These are phyloP conservation scores for Prionchulus punctatus DNA, from an alignment of 2,888 invertebrate genomes.

Conservation along the genomic window DNA sequence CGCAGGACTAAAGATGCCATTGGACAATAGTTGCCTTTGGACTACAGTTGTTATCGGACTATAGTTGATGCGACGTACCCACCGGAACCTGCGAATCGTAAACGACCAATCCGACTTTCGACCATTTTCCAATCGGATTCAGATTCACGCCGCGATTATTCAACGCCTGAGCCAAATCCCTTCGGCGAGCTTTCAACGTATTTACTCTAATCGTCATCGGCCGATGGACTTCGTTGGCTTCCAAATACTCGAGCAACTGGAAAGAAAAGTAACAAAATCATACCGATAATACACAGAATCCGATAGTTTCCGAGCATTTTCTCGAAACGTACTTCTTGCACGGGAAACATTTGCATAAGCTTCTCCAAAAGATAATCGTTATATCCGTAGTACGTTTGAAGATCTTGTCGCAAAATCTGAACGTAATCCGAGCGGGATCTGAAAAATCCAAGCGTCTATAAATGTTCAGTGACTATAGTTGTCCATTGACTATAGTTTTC, in stretches of 20 bases:
- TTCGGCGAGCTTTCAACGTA: constrained; percentile 64
- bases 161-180: constrained; percentile 73
- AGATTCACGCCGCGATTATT: constrained; percentile 93
- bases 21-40: too few relatives aligned
- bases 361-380: constrained; percentile 85
- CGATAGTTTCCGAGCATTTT: background rate
- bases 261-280: too few relatives aligned
- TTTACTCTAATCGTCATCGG: constrained; percentile 91
- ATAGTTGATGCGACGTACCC: constrained; percentile 43
- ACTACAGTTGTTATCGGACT: too few relatives aligned
- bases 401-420: constrained; percentile 58
- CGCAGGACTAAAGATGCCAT: too few relatives aligned
- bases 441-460: too few relatives aligned
- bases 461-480: too few relatives aligned
- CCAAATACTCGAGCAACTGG: constrained; percentile 69
- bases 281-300: too few relatives aligned
- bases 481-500: too few relatives aligned
- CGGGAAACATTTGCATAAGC: constrained; percentile 70
- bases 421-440: constrained; percentile 65
- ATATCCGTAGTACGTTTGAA: constrained; percentile 87
- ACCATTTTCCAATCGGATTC: constrained; percentile 96
- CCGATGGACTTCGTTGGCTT: constrained; percentile 82
- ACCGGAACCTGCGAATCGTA: constrained; percentile 89
- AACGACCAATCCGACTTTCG: constrained; percentile 86
- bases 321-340: constrained; percentile 45